phyloP scores from a whole-genome alignment of 2,113 vertebrate genomes.

The Urocitellus parryii region DNA sequence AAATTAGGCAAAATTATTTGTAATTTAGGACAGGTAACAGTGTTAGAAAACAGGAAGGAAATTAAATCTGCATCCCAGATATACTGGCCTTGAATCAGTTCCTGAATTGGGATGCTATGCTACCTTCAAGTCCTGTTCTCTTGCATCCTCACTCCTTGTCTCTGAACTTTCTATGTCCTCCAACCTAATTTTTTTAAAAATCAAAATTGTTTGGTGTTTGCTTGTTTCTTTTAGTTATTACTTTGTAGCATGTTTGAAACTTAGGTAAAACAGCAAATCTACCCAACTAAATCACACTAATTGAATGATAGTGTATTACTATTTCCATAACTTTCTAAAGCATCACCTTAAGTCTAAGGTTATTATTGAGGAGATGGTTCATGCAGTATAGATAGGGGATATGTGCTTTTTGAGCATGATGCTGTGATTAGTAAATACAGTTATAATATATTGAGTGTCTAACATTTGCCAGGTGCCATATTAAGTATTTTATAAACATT shows the following conservation, averaged over 20 bases:
- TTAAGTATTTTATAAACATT: not conserved
- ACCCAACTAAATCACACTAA: not conserved
- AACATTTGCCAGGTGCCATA: not conserved
- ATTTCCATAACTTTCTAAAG: not conserved
- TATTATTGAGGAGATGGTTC: not conserved
- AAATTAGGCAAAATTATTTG: not conserved
- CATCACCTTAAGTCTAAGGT: not conserved
- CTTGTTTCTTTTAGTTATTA: not conserved
- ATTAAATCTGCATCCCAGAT: not conserved
- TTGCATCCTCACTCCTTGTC: not conserved
- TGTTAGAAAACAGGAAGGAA: not conserved
- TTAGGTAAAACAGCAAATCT: not conserved
- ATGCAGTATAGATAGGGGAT: not conserved
- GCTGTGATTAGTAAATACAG: not conserved
- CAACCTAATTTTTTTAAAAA: not conserved
- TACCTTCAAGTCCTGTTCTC: not conserved
- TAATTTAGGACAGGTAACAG: not conserved
- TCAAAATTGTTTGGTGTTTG: not conserved
- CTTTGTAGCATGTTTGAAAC: not conserved
- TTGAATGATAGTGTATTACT: not conserved
- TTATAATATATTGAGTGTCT: not conserved
- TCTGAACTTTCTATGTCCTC: not conserved
- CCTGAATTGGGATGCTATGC: not conserved
- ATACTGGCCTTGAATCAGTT: not conserved
- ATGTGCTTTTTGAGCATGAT: not conserved